Percentiles rank a stretch among this genome's conserved stretches.
Conservation (phyloP, 2,797 vertebrate species). For the Serranus cabrilla region DNA sequence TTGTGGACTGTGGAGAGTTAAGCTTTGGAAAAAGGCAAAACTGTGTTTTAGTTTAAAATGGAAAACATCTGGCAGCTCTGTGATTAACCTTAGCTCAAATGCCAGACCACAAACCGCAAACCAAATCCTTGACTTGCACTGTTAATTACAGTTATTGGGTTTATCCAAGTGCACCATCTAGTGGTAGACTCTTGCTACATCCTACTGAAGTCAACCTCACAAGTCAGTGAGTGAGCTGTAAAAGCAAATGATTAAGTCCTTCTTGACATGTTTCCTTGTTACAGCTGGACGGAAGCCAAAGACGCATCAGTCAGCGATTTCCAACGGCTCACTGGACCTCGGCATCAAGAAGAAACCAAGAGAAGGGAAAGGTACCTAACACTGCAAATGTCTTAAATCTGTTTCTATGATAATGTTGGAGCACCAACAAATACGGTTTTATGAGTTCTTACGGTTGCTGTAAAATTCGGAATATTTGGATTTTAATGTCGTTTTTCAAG, state of each 20-base stretch:
- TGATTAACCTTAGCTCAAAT: slow-evolving; percentile 8
- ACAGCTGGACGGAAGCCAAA: slow-evolving; percentile 95
- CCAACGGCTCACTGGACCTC: slow-evolving; percentile 91
- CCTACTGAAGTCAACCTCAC: not conserved
- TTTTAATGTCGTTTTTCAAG: too few species aligned
- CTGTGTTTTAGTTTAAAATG: slow-evolving; percentile 24
- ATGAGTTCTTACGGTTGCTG: too few species aligned
- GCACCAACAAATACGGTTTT: too few species aligned
- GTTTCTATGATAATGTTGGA: not conserved
- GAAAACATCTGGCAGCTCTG: slow-evolving; percentile 31
- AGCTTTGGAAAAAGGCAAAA: slow-evolving; percentile 10
- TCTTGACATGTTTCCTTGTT: slow-evolving; percentile 28
- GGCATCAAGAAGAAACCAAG: slow-evolving; percentile 96
- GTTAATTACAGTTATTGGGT: not conserved
- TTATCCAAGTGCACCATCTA: slow-evolving; percentile 51
- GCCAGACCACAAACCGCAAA: slow-evolving; percentile 26
- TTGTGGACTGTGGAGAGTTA: not conserved
- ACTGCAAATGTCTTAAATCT: too few species aligned
- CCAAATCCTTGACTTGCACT: not conserved
- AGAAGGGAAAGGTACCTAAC: slow-evolving; percentile 94
- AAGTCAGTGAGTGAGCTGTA: not conserved
- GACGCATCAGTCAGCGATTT: slow-evolving; percentile 87
- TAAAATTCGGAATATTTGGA: too few species aligned
- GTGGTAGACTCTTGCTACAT: slow-evolving; percentile 27
- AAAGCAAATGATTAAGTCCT: not conserved